phyloP scores from a whole-genome alignment of 2,113 vertebrate species.

The Nestor notabilis region DNA sequence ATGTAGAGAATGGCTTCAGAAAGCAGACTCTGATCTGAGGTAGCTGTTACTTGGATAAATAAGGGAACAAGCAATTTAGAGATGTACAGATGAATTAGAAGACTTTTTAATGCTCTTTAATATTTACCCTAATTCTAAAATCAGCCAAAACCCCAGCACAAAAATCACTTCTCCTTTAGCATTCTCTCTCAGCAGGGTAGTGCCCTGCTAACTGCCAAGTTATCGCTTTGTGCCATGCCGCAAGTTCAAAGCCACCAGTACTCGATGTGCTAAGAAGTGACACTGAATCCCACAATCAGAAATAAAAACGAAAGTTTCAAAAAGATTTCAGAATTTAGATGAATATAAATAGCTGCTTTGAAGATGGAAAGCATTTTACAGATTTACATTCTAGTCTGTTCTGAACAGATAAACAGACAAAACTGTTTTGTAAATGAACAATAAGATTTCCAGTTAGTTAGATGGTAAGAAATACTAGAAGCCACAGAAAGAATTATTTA shows the following conservation, averaged over 20 bases:
- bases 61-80: background rate
- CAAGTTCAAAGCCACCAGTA: background rate
- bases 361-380: conserved; percentile 18
- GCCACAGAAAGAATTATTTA: conserved; percentile 33
- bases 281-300: background rate
- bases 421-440: conserved; percentile 11
- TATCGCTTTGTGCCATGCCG: background rate
- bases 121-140: conserved; percentile 18
- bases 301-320: conserved; percentile 6
- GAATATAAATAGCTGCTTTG: conserved; percentile 33
- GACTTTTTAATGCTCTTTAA: background rate
- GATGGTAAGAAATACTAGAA: background rate
- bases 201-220: background rate
- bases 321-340: conserved; percentile 48
- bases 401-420: background rate
- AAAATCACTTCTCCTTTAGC: background rate
- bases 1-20: background rate
- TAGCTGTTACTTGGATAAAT: background rate
- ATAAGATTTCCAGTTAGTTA: background rate
- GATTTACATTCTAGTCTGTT: conserved; percentile 47
- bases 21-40: background rate
- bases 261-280: background rate
- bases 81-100: background rate
- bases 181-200: conserved; percentile 17
- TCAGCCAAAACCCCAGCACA: background rate